These are phyloP conservation scores for Glossophaga mutica DNA, from an alignment of 2,797 vertebrate genomes.

Conservation along the genomic window DNA sequence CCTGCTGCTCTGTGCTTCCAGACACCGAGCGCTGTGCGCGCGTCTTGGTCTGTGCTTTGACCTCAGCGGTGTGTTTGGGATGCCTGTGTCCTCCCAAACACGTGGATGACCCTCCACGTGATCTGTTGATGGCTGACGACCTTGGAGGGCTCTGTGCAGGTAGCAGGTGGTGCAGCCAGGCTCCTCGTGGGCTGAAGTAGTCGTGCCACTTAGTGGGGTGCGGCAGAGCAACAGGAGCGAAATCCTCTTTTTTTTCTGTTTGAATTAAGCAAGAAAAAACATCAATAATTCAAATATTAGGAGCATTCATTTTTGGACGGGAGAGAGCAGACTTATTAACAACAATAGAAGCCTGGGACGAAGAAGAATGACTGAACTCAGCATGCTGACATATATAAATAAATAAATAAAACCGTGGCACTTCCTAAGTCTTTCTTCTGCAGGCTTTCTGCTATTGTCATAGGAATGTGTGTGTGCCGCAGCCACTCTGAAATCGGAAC, in stretches of 20 bases:
- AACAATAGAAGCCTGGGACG: neutral
- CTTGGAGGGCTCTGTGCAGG: neutral
- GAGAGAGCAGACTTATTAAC: neutral
- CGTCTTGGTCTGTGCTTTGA: neutral
- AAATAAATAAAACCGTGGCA: neutral
- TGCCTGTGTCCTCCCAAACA: neutral
- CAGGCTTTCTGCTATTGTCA: neutral
- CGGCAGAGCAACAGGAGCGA: neutral
- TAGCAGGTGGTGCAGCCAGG: neutral
- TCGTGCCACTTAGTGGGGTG: neutral
- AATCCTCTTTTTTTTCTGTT: neutral
- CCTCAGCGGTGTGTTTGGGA: neutral
- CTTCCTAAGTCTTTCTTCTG: neutral
- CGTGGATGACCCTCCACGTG: too few relatives aligned
- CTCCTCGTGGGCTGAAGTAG: neutral
- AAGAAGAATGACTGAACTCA: neutral
- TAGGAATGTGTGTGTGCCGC: neutral
- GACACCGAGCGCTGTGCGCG: neutral
- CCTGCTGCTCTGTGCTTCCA: neutral
- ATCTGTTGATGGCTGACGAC: neutral
- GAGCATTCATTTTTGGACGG: neutral
- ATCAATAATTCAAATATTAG: neutral
- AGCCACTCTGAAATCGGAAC: neutral
- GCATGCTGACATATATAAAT: neutral
- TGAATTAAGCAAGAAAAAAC: slow-evolving; percentile 20